Conservation (phyloP, 2,888 invertebrate species). For the Tricholauxania praeusta region DNA sequence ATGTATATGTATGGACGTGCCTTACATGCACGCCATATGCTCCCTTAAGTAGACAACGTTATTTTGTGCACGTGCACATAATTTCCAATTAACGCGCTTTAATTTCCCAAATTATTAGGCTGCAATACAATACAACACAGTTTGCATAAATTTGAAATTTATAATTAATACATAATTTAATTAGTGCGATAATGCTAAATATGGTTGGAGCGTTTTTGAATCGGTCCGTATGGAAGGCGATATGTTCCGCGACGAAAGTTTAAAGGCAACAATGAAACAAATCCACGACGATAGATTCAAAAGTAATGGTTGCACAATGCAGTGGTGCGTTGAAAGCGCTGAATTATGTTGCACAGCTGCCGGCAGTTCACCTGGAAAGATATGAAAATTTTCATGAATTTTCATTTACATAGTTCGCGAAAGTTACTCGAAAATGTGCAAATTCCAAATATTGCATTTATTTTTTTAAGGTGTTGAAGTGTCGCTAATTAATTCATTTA, state of each 20-base stretch:
- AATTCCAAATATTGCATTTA: too few relatives aligned
- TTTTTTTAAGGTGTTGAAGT: too few relatives aligned
- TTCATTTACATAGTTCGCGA: too few relatives aligned
- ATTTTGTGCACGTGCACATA: too few relatives aligned
- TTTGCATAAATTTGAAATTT: background rate
- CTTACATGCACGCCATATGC: too few relatives aligned
- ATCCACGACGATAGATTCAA: slow-evolving; percentile 16
- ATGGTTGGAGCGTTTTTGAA: slow-evolving; percentile 24
- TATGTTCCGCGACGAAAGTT: slow-evolving; percentile 39
- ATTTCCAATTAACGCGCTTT: too few relatives aligned
- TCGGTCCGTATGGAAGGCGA: slow-evolving; percentile 32
- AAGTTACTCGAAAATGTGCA: too few relatives aligned
- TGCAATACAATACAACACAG: too few relatives aligned
- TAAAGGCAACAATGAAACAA: slow-evolving; percentile 36
- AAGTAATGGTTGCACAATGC: slow-evolving; percentile 21
- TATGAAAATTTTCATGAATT: slow-evolving; percentile 1
- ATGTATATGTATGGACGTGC: too few relatives aligned
- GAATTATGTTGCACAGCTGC: slow-evolving; percentile 64
- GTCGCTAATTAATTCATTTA: too few relatives aligned
- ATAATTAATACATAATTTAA: background rate
- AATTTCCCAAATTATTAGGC: too few relatives aligned
- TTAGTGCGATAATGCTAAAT: background rate
- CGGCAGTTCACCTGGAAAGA: slow-evolving; percentile 60
- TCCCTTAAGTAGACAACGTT: too few relatives aligned
- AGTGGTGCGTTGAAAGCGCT: slow-evolving; percentile 50